phyloP scores from a whole-genome alignment of 2,888 invertebrate species.

The Chorisops tibialis region DNA sequence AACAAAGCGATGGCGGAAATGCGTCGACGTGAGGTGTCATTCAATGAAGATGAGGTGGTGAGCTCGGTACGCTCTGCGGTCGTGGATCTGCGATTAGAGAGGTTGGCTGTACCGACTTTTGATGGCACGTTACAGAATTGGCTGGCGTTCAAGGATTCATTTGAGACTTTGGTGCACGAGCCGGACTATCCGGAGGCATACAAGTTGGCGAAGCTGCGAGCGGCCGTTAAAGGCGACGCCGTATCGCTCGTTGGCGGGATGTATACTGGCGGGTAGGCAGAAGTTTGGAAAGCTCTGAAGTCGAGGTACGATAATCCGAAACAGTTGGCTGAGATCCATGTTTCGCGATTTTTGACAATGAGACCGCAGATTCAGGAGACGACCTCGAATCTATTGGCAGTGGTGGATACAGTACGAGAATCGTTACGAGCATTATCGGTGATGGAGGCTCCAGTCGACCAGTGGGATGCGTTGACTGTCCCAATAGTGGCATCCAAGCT shows the following conservation, averaged over 20 bases:
- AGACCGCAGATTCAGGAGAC: conserved; percentile 7
- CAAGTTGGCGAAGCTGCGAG: conserved; percentile 27
- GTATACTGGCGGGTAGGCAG: background rate
- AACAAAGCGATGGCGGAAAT: background rate
- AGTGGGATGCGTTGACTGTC: background rate
- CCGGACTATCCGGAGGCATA: conserved; percentile 25
- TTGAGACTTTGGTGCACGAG: conserved; percentile 21
- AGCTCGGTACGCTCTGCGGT: background rate
- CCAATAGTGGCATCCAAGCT: background rate
- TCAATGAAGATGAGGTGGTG: background rate
- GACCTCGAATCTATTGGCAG: conserved; percentile 6
- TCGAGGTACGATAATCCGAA: background rate
- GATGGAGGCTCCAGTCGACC: conserved; percentile 28
- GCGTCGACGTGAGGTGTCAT: background rate
- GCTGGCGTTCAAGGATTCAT: conserved; percentile 23
- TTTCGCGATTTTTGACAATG: conserved; percentile 24
- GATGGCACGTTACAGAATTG: conserved; percentile 25
- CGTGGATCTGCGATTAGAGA: conserved; percentile 16
- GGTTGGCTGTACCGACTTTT: conserved; percentile 24
- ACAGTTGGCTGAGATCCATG: conserved; percentile 28
- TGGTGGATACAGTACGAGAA: conserved; percentile 27
- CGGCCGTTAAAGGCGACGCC: conserved; percentile 7
- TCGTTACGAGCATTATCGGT: conserved; percentile 27
- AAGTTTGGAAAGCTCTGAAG: background rate
- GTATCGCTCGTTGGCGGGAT: conserved; percentile 21